These are phyloP conservation scores for Porites divaricata DNA, from an alignment of 92 coral and sea anemone species.

Conservation along the genomic window DNA sequence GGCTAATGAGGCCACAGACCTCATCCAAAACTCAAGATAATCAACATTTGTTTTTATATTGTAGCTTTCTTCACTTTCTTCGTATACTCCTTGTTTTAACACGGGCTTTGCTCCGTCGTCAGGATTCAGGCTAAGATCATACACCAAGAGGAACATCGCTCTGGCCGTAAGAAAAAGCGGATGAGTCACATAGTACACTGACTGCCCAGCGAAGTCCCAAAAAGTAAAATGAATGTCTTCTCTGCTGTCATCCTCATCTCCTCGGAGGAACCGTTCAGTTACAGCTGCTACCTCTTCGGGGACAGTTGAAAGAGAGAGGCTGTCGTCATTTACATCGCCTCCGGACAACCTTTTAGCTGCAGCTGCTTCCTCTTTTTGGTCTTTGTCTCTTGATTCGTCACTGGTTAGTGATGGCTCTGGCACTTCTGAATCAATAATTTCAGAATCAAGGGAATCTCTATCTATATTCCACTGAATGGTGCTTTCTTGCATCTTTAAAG, in stretches of 20 bases:
- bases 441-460: neutral
- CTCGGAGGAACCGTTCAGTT: neutral
- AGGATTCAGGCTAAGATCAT: neutral
- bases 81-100: constrained; percentile 23
- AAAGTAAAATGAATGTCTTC: neutral
- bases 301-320: neutral
- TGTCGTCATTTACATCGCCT: too few species aligned
- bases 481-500: neutral
- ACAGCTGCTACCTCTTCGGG: constrained; percentile 18
- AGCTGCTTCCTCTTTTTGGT: too few species aligned
- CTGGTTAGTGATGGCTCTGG: neutral
- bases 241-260: neutral
- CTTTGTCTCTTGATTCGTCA: too few species aligned
- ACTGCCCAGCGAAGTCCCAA: too few species aligned
- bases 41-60: neutral
- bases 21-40: neutral
- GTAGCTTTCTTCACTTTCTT: neutral
- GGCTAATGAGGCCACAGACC: neutral
- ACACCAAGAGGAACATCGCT: constrained; percentile 50
- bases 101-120: constrained; percentile 28
- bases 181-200: too few species aligned
- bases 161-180: neutral
- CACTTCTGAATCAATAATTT: neutral
- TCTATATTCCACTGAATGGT: neutral
- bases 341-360: neutral